Conservation (phyloP, 2,113 vertebrate genomes). For the Nymphicus hollandicus region DNA sequence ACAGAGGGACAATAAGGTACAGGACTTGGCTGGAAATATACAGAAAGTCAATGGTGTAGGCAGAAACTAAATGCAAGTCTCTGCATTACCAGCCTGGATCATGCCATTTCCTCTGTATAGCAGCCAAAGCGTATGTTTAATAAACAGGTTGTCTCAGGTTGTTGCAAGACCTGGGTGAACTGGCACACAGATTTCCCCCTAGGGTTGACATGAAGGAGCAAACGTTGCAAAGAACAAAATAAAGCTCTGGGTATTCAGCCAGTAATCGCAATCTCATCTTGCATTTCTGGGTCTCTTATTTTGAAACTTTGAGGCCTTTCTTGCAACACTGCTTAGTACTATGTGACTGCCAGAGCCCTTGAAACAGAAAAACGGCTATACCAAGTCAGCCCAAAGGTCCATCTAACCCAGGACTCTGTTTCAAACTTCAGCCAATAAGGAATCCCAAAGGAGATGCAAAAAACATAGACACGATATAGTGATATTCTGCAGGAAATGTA, state of each 20-base stretch:
- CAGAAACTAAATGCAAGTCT: conserved; percentile 56
- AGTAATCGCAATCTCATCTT: conserved; percentile 8
- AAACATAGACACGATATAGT: not conserved
- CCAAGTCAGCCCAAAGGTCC: not conserved
- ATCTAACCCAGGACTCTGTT: not conserved
- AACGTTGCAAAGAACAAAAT: conserved; percentile 32
- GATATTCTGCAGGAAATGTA: not conserved
- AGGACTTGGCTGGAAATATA: not conserved
- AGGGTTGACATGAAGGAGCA: conserved; percentile 58
- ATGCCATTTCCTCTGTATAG: conserved; percentile 52
- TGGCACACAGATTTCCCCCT: conserved; percentile 47
- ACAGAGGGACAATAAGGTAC: not conserved
- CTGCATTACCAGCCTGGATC: conserved; percentile 51
- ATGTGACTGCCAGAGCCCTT: not conserved
- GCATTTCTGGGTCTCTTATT: conserved; percentile 38
- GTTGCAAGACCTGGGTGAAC: conserved; percentile 61
- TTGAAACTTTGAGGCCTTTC: conserved; percentile 21
- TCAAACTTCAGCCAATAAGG: not conserved
- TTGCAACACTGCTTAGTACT: conserved; percentile 17
- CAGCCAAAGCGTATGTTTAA: conserved; percentile 48
- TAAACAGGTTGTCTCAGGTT: conserved; percentile 67
- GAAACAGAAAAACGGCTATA: not conserved
- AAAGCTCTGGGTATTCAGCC: conserved; percentile 12
- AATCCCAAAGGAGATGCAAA: not conserved
- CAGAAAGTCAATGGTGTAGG: conserved; percentile 13